Conservation (phyloP, 2,113 vertebrate species). For the Mustela lutreola region DNA sequence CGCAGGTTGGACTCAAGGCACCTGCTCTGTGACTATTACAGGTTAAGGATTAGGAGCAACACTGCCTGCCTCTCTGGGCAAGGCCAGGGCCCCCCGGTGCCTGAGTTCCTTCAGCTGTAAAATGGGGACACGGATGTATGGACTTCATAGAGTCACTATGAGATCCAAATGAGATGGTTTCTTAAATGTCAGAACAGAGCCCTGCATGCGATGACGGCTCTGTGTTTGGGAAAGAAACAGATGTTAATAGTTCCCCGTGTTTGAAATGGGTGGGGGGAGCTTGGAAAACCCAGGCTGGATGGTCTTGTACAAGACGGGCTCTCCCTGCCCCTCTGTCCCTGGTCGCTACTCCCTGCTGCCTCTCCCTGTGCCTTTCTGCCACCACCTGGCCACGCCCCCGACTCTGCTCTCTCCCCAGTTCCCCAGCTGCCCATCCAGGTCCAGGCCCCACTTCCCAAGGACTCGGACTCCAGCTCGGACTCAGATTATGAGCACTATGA, state of each 20-base stretch:
- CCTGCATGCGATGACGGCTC: fast-evolving
- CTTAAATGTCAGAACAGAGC: neutral
- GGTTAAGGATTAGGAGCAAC: neutral
- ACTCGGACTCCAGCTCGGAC: conserved; percentile 82
- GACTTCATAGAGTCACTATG: neutral
- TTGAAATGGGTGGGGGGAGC: neutral
- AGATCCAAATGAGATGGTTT: neutral
- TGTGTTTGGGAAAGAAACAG: neutral
- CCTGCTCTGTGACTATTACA: fast-evolving
- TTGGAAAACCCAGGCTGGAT: neutral
- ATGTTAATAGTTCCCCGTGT: neutral
- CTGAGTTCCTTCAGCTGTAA: neutral
- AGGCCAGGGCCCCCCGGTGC: neutral
- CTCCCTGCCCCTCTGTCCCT: neutral
- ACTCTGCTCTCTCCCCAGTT: conserved; percentile 70
- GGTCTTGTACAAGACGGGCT: neutral
- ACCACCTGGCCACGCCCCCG: fast-evolving
- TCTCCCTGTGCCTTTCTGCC: neutral
- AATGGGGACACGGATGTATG: fast-evolving
- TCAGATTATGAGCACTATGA: conserved; percentile 88
- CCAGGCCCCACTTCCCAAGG: neutral
- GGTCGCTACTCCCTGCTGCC: fast-evolving
- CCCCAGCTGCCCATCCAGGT: conserved; percentile 45
- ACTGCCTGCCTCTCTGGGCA: neutral
- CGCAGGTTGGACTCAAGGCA: neutral